Evolutionary conservation across 2,113 vertebrate genomes (phyloP), one percentile per base, ranked within the genome.

Genomic region (Mesoclemmys tuberculata): DNA sequence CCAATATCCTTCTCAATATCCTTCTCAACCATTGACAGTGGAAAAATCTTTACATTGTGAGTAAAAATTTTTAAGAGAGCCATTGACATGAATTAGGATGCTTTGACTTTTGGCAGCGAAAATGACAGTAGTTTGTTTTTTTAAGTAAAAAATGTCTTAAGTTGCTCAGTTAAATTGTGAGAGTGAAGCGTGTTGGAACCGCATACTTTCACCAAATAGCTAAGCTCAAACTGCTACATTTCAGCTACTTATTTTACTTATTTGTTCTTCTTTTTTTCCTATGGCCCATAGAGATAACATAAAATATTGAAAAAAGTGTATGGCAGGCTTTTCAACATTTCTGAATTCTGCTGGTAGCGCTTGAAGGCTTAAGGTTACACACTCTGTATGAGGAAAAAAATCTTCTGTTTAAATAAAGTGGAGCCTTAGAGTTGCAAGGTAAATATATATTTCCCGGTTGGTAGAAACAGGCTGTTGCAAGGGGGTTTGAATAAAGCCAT

Each of bases 1-100:
- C 96, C 54, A 89, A 51, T 51, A 51, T 51, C 51, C 51, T 51
- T 51, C 51, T 95, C 96, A 96, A 96, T 97, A 97, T 87, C 41
- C 52, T 79, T 93, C 88, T 94, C 64, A 95, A 64, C 58, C 46
- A 90, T 84, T 91, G 97, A 96, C 19, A 90, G 16, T 8, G 44
- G 19, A 88, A 86, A 95, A 95, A 80, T 84, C 35, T 91, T 84
- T 14, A 82, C 10, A 7, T n/a, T 96, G 71, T 49, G 95, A 82
- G 80, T 89, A 90, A 96, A 90, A 91, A 82, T 90, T 85, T 35
- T 85, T 81, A 22, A 90, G 44, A 91, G 90, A 52, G 3, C 35
- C 22, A 87, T 88, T 95, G 87, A 56, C 82, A 90, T 4, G 80
- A 97, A 78, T 46, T 35, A 54, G 24, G 44, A 49, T 11, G 61